Conservation (phyloP, 2,888 invertebrate genomes). For the Lochmaea crataegi region DNA sequence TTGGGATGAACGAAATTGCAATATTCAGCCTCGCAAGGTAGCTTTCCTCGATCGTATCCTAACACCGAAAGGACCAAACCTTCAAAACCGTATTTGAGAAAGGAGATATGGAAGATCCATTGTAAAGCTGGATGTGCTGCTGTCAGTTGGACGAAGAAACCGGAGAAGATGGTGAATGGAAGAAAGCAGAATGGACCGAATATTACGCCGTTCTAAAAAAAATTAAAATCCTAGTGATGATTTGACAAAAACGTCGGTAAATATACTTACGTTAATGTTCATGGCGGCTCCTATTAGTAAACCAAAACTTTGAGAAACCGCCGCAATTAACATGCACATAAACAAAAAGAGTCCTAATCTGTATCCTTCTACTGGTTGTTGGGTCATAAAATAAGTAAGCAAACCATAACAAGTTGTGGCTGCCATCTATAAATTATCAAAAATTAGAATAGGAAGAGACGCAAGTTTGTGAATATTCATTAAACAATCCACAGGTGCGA, state of each 20-base stretch:
- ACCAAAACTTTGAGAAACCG: slow-evolving; percentile 89
- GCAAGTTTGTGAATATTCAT: background rate
- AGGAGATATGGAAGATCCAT: slow-evolving; percentile 91
- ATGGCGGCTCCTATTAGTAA: slow-evolving; percentile 86
- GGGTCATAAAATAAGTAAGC: slow-evolving; percentile 88
- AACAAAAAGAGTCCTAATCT: slow-evolving; percentile 79
- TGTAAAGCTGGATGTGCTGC: slow-evolving; percentile 82
- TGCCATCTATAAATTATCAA: slow-evolving; percentile 61
- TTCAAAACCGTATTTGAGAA: slow-evolving; percentile 89
- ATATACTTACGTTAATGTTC: slow-evolving; percentile 74
- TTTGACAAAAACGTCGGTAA: too few species aligned
- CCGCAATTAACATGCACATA: slow-evolving; percentile 80
- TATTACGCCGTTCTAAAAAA: slow-evolving; percentile 86
- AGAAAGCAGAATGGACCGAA: slow-evolving; percentile 89
- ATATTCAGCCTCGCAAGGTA: slow-evolving; percentile 80
- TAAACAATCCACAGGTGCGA: too few species aligned
- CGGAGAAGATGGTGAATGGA: slow-evolving; percentile 91
- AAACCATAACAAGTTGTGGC: slow-evolving; percentile 78
- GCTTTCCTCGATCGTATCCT: slow-evolving; percentile 80
- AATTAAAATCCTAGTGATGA: background rate
- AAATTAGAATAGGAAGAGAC: background rate
- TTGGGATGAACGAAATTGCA: slow-evolving; percentile 80
- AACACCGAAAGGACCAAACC: slow-evolving; percentile 85
- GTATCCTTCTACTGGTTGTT: slow-evolving; percentile 81
- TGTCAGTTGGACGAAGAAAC: slow-evolving; percentile 88